A percentile compares a stretch with the other conserved stretches of the same genome.
phyloP scores from a whole-genome alignment of 2,113 vertebrate species.

The Myxocyprinus asiaticus region DNA sequence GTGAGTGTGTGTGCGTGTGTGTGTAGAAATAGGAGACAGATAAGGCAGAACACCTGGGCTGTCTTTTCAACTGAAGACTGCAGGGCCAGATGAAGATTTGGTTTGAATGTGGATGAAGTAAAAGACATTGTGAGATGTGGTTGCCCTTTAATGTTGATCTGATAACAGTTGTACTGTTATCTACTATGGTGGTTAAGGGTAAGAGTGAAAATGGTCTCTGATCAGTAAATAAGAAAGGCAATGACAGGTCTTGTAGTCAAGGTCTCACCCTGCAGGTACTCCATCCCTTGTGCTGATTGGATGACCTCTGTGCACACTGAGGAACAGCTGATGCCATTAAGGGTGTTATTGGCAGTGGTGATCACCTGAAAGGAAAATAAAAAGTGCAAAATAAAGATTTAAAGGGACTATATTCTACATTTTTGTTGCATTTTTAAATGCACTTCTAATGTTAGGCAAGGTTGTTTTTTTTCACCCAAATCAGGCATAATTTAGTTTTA shows the following conservation, averaged over 20 bases:
- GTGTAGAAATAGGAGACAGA: conserved; percentile 20
- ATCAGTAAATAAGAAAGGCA: neutral
- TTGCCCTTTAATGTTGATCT: no score
- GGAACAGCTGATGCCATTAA: conserved; percentile 97
- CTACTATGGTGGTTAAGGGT: neutral
- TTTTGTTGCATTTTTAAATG: no score
- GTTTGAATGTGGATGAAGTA: neutral
- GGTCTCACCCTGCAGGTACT: conserved; percentile 92
- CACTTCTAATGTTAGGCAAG: no score
- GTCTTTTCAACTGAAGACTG: conserved; percentile 19
- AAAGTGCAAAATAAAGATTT: neutral
- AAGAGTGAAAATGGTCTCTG: neutral
- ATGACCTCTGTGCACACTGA: conserved; percentile 97
- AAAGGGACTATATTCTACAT: no score
- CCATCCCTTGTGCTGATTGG: conserved; percentile 97
- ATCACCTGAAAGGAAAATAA: conserved; percentile 82
- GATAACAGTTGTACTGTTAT: neutral
- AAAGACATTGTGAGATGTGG: neutral
- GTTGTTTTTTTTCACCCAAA: no score
- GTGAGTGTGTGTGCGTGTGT: neutral
- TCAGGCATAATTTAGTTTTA: no score
- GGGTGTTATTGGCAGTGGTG: conserved; percentile 94
- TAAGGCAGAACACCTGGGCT: conserved; percentile 25
- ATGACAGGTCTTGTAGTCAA: neutral
- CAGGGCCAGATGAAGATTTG: conserved; percentile 1